Evolutionary conservation across 2,888 invertebrate species (phyloP), one percentile per base, ranked within the genome.

Genomic region (Pogonocherus hispidulus): DNA sequence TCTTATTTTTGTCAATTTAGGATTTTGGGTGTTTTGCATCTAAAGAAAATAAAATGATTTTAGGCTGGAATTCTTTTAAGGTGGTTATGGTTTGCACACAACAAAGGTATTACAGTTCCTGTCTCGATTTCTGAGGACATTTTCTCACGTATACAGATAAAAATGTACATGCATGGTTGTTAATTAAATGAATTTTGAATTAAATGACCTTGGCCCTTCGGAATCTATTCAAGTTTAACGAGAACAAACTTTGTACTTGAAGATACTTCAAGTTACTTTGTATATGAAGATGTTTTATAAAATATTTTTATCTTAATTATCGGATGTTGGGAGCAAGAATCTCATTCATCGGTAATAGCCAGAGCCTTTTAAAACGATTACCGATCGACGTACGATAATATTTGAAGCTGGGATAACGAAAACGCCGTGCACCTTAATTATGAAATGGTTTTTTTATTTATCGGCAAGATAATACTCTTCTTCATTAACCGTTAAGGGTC

Each of bases 381-480:
- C 65, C 65, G 69, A 69, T 69, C 37, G 56, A 66, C 56, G 47
- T 56, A 41, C 46, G 62, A 66, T 69, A 62, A 69, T 65, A 69
- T 65, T 65, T 56, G 44, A 47, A 37, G 35, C 23, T 57, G 55
- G 64, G 54, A 68, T 51, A 37, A 57, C 44, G 23, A 67, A 67
- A 55, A 62, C 41, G 44, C 57, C 18, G 55, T 63, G 52, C 19
- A 49, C 55, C 46, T 64, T 68, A 68, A 68, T 68, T 68, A 68
- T 68, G 51, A 59, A 59, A 59, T 22, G 35, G 44, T 27, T 51
- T 55, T 23, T 46, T 44, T 32, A 46, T 54, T 67, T 59, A 47
- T 57, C 51, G 59, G 52, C 63, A 35, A 22, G 19, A 66, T 9
- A 16, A 59, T 59, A 27, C 37, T 57, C 23, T 18, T 46, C 27